phyloP scores from a whole-genome alignment of 2,888 invertebrate species.

The Vanessa cardui region DNA sequence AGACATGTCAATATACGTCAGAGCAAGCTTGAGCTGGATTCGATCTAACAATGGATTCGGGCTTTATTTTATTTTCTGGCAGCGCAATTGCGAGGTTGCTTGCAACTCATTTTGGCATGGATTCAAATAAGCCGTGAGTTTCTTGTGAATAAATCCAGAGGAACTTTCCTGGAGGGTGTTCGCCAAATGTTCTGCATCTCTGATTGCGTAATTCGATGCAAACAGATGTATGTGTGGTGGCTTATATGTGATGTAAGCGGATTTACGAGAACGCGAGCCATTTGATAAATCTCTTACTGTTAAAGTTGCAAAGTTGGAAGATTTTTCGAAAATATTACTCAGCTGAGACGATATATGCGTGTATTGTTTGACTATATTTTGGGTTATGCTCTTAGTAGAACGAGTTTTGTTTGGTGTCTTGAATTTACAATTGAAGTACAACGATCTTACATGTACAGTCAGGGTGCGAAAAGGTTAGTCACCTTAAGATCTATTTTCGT shows the following conservation, averaged over 20 bases:
- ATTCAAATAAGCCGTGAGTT: constrained; percentile 56
- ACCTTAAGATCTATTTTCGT: too few relatives aligned
- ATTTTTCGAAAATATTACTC: constrained; percentile 20
- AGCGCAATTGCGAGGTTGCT: constrained; percentile 42
- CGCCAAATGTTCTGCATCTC: constrained; percentile 48
- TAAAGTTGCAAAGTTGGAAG: constrained; percentile 18
- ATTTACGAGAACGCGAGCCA: constrained; percentile 22
- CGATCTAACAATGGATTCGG: constrained; percentile 40
- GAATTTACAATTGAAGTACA: too few relatives aligned
- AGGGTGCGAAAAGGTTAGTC: too few relatives aligned
- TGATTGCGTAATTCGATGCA: constrained; percentile 52
- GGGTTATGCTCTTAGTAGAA: neutral
- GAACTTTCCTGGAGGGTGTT: constrained; percentile 36
- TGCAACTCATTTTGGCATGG: constrained; percentile 55
- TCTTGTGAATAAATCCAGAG: constrained; percentile 54
- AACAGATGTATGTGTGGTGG: constrained; percentile 42
- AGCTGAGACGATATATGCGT: neutral
- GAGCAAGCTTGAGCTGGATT: constrained; percentile 20
- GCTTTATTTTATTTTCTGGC: constrained; percentile 49
- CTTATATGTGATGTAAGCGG: constrained; percentile 26
- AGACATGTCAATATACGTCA: constrained; percentile 24
- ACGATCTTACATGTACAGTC: too few relatives aligned
- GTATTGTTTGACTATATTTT: neutral
- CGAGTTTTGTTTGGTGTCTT: neutral
- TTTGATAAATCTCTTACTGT: constrained; percentile 30